Conservation (phyloP, 2,113 vertebrate species). For the Alexandromys fortis region DNA sequence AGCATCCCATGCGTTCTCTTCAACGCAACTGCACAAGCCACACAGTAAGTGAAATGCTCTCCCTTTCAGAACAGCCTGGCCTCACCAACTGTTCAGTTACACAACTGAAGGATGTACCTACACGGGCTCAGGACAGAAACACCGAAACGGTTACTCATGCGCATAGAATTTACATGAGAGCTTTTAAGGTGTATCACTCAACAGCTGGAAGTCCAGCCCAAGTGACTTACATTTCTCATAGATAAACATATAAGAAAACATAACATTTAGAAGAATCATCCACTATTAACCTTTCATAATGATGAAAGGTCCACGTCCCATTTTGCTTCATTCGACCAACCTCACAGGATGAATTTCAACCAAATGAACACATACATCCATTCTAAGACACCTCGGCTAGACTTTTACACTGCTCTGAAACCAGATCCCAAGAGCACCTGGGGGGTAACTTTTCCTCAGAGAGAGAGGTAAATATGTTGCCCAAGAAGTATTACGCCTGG, state of each 20-base stretch:
- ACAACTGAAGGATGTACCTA: not conserved
- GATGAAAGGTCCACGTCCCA: not conserved
- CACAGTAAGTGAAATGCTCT: not conserved
- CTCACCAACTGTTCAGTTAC: not conserved
- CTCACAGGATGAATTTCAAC: constrained; percentile 34
- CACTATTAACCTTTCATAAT: constrained; percentile 16
- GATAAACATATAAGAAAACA: constrained; percentile 51
- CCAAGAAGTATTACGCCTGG: not conserved
- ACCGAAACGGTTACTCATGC: not conserved
- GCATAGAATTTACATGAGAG: not conserved
- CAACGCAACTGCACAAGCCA: not conserved
- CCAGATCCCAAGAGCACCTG: not conserved
- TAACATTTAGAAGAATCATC: not conserved
- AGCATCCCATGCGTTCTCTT: not conserved
- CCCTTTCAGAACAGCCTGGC: constrained; percentile 34
- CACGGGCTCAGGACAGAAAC: not conserved
- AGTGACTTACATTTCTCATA: constrained; percentile 38
- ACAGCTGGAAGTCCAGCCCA: constrained; percentile 44
- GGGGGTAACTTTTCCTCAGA: constrained; percentile 11
- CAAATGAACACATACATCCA: constrained; percentile 6
- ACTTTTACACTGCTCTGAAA: constrained; percentile 48
- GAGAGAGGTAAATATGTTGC: constrained; percentile 8
- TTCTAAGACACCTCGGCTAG: constrained; percentile 23
- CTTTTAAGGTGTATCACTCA: constrained; percentile 27
- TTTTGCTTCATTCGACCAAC: not conserved